phyloP scores from a whole-genome alignment of 2,113 vertebrate species.

The Leptodactylus fuscus region DNA sequence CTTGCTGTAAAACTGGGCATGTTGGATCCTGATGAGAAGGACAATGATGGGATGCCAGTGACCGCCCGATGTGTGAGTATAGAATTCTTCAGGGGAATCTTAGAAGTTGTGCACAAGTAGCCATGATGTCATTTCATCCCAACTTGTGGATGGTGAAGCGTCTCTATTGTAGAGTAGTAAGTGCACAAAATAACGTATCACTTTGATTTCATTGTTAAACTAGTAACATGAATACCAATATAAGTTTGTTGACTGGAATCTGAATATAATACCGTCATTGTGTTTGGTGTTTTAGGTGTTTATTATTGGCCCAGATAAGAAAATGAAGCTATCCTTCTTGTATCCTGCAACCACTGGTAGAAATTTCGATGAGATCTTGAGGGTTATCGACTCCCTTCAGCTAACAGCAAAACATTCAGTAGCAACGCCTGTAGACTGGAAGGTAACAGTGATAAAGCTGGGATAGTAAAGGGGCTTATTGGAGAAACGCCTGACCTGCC shows the following conservation, averaged over 20 bases:
- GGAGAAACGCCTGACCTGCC: no score
- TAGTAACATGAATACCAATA: no score
- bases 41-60: slow-evolving; percentile 87
- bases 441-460: slow-evolving; percentile 75
- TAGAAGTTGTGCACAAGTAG: no score
- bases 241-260: not conserved
- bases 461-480: no score
- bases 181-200: no score
- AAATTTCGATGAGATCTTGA: slow-evolving; percentile 93
- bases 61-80: slow-evolving; percentile 92
- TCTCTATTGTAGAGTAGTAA: no score
- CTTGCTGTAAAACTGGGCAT: slow-evolving; percentile 89
- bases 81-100: no score
- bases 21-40: slow-evolving; percentile 92
- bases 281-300: slow-evolving; percentile 81
- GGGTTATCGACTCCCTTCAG: slow-evolving; percentile 93
- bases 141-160: no score
- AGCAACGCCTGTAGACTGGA: slow-evolving; percentile 96
- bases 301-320: slow-evolving; percentile 94
- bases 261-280: not conserved
- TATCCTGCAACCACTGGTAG: slow-evolving; percentile 97
- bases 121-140: no score
- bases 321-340: slow-evolving; percentile 94
- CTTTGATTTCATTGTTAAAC: no score
- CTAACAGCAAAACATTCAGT: slow-evolving; percentile 90